phyloP scores from a whole-genome alignment of 2,888 invertebrate genomes.

The Drosophila buzzatii region DNA sequence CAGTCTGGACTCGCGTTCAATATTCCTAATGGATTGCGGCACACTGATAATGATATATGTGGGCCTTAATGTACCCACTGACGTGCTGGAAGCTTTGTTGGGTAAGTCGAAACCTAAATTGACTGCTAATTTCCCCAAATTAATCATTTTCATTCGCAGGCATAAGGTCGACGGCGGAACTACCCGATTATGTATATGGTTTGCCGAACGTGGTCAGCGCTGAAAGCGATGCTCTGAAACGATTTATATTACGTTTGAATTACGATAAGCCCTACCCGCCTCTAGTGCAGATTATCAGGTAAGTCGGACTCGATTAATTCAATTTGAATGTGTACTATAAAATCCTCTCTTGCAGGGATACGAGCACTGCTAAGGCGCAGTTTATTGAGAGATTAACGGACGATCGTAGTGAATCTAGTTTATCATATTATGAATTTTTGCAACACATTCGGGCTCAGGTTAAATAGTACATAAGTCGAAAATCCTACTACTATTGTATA shows the following conservation, averaged over 20 bases:
- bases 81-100: conserved; percentile 91
- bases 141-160: conserved; percentile 85
- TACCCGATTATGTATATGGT: conserved; percentile 91
- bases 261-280: conserved; percentile 93
- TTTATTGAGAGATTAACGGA: conserved; percentile 97
- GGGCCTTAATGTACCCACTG: conserved; percentile 91
- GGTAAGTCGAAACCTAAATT: conserved; percentile 65
- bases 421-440: conserved; percentile 99
- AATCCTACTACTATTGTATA: conserved; percentile 69
- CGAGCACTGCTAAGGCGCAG: conserved; percentile 91
- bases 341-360: conserved; percentile 90
- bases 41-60: conserved; percentile 93
- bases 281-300: conserved; percentile 93
- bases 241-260: conserved; percentile 93
- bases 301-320: conserved; percentile 59
- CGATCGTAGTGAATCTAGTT: conserved; percentile 96
- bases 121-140: not conserved
- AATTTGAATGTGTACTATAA: not conserved
- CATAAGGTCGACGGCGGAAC: conserved; percentile 89
- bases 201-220: conserved; percentile 92
- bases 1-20: conserved; percentile 93
- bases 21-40: conserved; percentile 96
- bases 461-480: conserved; percentile 88
- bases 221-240: conserved; percentile 91
- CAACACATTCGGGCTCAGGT: conserved; percentile 96